phyloP scores from a whole-genome alignment of 2,888 invertebrate species.

The Phaedon cochleariae region DNA sequence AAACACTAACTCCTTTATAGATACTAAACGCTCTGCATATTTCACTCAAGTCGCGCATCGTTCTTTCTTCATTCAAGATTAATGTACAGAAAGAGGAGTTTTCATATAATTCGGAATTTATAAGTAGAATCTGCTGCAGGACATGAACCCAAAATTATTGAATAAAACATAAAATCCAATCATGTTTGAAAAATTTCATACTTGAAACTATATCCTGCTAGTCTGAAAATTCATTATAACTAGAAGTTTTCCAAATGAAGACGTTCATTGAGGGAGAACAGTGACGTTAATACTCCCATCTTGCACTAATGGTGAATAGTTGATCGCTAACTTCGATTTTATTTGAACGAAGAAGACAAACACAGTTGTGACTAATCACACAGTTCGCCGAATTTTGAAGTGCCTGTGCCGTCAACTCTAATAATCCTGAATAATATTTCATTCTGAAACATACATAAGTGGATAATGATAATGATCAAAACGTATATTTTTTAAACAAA shows the following conservation, averaged over 20 bases:
- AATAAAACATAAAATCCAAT: slow-evolving; percentile 7
- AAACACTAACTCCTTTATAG: too few relatives aligned
- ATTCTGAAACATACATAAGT: not conserved
- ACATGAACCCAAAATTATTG: not conserved
- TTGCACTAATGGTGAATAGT: slow-evolving; percentile 14
- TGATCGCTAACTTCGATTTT: slow-evolving; percentile 4
- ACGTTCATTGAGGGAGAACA: slow-evolving; percentile 10
- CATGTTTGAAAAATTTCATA: slow-evolving; percentile 9
- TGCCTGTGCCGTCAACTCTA: not conserved
- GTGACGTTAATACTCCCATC: slow-evolving; percentile 10
- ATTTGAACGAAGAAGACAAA: not conserved
- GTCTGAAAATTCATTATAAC: slow-evolving; percentile 17
- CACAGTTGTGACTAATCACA: slow-evolving; percentile 9
- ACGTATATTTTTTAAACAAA: not conserved
- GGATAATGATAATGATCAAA: not conserved
- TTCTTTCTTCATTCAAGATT: too few relatives aligned
- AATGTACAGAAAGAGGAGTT: not conserved
- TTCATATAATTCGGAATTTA: not conserved
- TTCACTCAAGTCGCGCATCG: too few relatives aligned
- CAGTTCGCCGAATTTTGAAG: slow-evolving; percentile 3
- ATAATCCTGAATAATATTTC: not conserved
- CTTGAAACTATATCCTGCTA: slow-evolving; percentile 9
- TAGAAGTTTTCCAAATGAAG: slow-evolving; percentile 11
- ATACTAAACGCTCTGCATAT: too few relatives aligned
- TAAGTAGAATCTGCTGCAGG: not conserved